These are phyloP conservation scores for Drosophila monieri DNA, from an alignment of 2,888 invertebrate genomes.

Conservation along the genomic window DNA sequence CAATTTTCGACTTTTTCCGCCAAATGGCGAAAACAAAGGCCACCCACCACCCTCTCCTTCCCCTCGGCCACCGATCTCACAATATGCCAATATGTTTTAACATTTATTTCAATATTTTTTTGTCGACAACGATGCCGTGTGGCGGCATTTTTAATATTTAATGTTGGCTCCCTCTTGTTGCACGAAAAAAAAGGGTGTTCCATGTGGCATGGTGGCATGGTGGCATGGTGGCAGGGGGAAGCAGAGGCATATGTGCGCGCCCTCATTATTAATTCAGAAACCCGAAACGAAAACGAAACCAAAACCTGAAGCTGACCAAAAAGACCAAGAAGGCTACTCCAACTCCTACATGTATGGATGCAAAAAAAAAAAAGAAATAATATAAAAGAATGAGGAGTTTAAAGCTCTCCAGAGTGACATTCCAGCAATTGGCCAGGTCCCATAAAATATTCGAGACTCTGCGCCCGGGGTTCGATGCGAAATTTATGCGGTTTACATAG, in stretches of 20 bases:
- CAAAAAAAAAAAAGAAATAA: background rate
- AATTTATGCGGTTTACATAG: conserved; percentile 77
- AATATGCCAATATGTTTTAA: conserved; percentile 78
- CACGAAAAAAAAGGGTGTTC: background rate
- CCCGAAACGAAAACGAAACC: conserved; percentile 47
- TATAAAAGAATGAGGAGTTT: conserved; percentile 42
- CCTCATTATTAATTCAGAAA: conserved; percentile 72
- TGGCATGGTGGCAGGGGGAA: too few relatives aligned
- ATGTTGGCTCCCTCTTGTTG: conserved; percentile 49
- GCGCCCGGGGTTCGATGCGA: conserved; percentile 36
- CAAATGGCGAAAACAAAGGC: conserved; percentile 26
- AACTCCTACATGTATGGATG: background rate
- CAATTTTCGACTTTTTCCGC: conserved; percentile 44
- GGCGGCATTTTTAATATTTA: conserved; percentile 76
- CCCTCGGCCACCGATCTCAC: too few relatives aligned
- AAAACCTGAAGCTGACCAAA: conserved; percentile 48
- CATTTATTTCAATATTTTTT: conserved; percentile 77
- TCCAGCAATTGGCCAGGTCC: conserved; percentile 81
- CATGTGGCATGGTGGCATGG: background rate
- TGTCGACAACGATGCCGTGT: conserved; percentile 56
- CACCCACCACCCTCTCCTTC: background rate
- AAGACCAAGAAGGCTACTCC: conserved; percentile 3
- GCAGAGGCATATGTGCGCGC: conserved; percentile 57
- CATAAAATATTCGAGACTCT: conserved; percentile 76
- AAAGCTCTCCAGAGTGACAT: conserved; percentile 83